Conservation (phyloP, 1,140 invertebrate species). For the Papilio glaucus region DNA sequence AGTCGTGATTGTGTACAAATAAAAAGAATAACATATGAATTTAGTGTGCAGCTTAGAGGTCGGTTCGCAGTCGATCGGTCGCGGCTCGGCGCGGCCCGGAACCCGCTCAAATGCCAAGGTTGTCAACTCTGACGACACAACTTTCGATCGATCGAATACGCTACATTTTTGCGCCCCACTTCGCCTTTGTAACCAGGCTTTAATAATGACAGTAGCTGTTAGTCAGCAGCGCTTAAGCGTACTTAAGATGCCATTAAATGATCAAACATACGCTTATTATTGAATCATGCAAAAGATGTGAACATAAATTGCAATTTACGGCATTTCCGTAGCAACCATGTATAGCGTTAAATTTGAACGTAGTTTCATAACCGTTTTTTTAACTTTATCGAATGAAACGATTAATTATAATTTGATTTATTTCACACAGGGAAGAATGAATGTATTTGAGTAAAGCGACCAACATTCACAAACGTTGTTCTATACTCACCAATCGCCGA, state of each 20-base stretch:
- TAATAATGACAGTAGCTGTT: constrained; percentile 5
- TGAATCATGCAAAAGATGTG: constrained; percentile 7
- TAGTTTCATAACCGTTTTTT: not conserved
- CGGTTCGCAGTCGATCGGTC: constrained; percentile 52
- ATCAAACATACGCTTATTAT: not conserved
- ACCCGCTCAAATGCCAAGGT: constrained; percentile 82
- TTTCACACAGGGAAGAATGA: not conserved
- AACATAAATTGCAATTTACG: constrained; percentile 3
- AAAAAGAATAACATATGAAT: constrained; percentile 31
- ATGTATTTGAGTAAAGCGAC: not conserved
- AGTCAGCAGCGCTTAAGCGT: constrained; percentile 9
- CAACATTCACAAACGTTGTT: not conserved
- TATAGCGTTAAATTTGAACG: not conserved
- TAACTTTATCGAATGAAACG: not conserved
- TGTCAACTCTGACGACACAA: constrained; percentile 81
- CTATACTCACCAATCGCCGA: not conserved
- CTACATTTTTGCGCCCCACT: constrained; percentile 80
- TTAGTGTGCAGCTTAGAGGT: constrained; percentile 39
- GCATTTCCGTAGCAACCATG: not conserved
- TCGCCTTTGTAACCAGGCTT: constrained; percentile 38
- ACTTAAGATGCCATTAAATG: constrained; percentile 12
- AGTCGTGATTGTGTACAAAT: constrained; percentile 32
- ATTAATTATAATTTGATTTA: not conserved
- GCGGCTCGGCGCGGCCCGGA: constrained; percentile 59
- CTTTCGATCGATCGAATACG: constrained; percentile 76